Base-by-base conservation (phyloP, 2,113 vertebrate species). In the Anoura caudifer region DNA sequence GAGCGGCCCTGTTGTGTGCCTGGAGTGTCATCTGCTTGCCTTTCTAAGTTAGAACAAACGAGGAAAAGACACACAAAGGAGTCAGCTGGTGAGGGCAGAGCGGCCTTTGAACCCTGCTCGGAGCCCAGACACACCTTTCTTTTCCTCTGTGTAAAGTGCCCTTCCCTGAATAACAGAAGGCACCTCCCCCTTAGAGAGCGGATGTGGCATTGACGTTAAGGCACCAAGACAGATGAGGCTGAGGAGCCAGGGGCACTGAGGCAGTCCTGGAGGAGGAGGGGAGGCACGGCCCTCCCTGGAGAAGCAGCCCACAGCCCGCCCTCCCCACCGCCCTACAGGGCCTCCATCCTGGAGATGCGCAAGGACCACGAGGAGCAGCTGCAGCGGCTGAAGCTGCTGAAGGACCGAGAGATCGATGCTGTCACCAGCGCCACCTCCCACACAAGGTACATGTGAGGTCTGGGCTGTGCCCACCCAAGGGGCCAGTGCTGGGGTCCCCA, bases 361-460 rank as follows among this genome's bases (percentile, higher is more conserved):
- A 99, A 97, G 91, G 99, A 99, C 96, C 98, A 99, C 0, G 99
- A 99, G 91, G 99, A 99, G 59, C 99, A 99, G 97, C 96, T 99
- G 26, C 98, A 98, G 95, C 97, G 98, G 36, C 97, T 99, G 90
- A 99, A 99, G 96, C 97, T 85, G 77, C 97, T 99, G 81, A 99
- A 99, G 96, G 99, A 99, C 0, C 99, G 99, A 54, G 99, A 99
- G 98, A 99, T 99, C 0, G 98, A 99, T 2, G 99, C 99, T 0
- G 99, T 99, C 72, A 99, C 99, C 93, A 99, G 99, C 0, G 99
- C 99, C 83, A 99, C 99, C 4, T 99, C 99, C 5, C 99, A 99
- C 92, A 99, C 99, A 0, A 97, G 98, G 98, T 99, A 88, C 1
- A 0, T 3, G 1, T 0, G 2, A 22, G 1, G 0, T 17, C 65